A percentile compares a stretch with the other conserved stretches of the same genome.
Conservation (phyloP, 2,797 vertebrate genomes). For the Telmatherina bonti region DNA sequence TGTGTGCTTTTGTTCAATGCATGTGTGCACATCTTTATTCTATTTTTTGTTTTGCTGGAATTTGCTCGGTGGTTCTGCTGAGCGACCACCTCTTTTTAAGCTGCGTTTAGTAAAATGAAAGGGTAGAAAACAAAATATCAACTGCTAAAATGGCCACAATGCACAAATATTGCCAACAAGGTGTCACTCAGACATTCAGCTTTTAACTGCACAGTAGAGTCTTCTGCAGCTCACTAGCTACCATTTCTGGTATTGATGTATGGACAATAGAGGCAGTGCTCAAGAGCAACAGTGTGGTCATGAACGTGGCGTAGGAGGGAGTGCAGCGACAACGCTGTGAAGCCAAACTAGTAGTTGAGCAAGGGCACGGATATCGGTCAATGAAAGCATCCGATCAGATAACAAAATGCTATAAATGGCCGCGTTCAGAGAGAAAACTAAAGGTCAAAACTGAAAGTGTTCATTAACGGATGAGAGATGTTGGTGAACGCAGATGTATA, state of each 20-base stretch:
- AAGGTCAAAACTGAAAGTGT: conserved; percentile 17
- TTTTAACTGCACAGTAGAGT: conserved; percentile 35
- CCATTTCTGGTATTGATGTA: conserved; percentile 47
- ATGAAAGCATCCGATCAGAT: conserved; percentile 45
- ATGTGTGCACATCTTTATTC: background rate
- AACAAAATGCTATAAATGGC: conserved; percentile 51
- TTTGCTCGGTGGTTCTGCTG: conserved; percentile 42
- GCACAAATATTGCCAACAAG: conserved; percentile 41
- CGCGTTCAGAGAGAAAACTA: conserved; percentile 28
- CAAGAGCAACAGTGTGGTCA: conserved; percentile 24
- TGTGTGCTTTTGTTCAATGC: conserved; percentile 5
- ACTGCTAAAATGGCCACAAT: conserved; percentile 43
- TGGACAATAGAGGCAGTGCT: conserved; percentile 33
- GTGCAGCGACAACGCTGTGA: background rate
- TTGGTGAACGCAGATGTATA: conserved; percentile 16
- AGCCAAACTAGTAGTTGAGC: conserved; percentile 16
- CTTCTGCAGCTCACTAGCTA: conserved; percentile 17
- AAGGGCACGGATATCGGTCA: conserved; percentile 39
- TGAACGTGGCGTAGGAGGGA: conserved; percentile 47
- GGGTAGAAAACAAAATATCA: conserved; percentile 55
- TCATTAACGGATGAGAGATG: conserved; percentile 40
- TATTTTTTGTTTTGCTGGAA: conserved; percentile 4
- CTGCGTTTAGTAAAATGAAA: conserved; percentile 56
- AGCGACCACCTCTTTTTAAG: conserved; percentile 47
- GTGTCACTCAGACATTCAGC: conserved; percentile 44